Base-by-base conservation (phyloP, 1,140 invertebrate genomes). In the Drosophila melanica region DNA sequence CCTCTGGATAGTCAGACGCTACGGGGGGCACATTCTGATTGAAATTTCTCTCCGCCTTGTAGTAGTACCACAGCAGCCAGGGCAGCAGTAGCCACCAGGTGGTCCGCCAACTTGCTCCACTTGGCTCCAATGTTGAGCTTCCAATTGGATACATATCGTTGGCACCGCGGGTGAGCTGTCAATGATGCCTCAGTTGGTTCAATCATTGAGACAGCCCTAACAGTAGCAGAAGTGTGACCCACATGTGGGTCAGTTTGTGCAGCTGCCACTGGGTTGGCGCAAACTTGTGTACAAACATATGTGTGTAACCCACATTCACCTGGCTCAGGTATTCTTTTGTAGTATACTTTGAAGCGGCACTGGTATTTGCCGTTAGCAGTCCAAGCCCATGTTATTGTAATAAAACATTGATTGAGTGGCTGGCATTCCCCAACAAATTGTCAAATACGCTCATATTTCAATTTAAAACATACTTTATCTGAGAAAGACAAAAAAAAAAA, bases 241-340 rank as follows among this genome's bases (percentile, higher is more conserved):
- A 18, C 42, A 85, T 78, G 78, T 85, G 78, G 82, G 82, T 87
- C 71, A 81, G 75, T 76, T 81, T 81, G 75, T 78, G 82, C 82
- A 85, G 81, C 77, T 86, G 81, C 45, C 48, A 47, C 5, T 45
- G 51, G 65, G 30, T 5, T 53, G 57, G n/a, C 30, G 53, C 45
- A 42, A 66, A 55, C 35, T 37, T 30, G 2, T 6, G 9, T 35
- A 20, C 10, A 39, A 30, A 8, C 33, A 10, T 20, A 74, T 79
- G 33, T 82, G 80, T 41, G 33, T 78, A 81, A 69, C 78, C 78
- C 70, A 86, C 54, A 69, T 87, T 37, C 58, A 41, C 39, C 10
- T 37, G 18, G 42, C 10, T 51, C 47, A 23, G 23, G 33, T 23
- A 50, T 30, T 50, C 63, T 41, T 65, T 50, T 77, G 78, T 63